A percentile compares a stretch with the other conserved stretches of the same genome.
Conservation (phyloP, 2,888 invertebrate species). For the Amaurobius ferox region DNA sequence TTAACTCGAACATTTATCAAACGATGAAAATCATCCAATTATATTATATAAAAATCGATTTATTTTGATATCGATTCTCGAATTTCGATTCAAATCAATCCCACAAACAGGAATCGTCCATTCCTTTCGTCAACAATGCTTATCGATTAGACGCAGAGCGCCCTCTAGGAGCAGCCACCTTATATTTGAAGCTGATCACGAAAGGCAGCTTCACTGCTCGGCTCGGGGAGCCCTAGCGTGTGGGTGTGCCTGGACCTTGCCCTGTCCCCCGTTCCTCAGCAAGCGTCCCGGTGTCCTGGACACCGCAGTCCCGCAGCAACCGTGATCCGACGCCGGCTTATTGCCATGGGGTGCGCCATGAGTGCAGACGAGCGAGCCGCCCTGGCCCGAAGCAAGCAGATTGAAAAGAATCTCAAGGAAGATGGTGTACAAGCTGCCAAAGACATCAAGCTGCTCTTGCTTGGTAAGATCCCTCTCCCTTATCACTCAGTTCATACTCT, state of each 20-base stretch:
- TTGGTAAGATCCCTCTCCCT: slow-evolving; percentile 85
- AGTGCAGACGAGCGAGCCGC: slow-evolving; percentile 99
- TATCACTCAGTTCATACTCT: not conserved
- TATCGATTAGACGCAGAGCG: not conserved
- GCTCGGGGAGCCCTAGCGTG: no score
- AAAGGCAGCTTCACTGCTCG: not conserved
- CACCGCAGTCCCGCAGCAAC: not conserved
- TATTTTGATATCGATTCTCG: not conserved
- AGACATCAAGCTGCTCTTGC: slow-evolving; percentile 97
- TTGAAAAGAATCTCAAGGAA: slow-evolving; percentile 98
- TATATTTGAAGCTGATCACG: not conserved
- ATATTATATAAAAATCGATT: no score
- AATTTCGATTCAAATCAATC: not conserved
- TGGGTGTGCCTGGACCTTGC: not conserved
- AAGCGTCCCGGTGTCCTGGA: not conserved
- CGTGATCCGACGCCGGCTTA: not conserved
- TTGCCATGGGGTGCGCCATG: slow-evolving; percentile 97
- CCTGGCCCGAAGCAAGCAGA: slow-evolving; percentile 96
- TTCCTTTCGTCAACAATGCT: not conserved
- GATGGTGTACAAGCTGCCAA: slow-evolving; percentile 99
- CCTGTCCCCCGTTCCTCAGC: not conserved
- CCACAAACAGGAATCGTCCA: not conserved
- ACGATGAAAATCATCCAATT: no score
- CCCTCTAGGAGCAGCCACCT: not conserved
- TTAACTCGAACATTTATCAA: no score